Conservation (phyloP, 2,797 vertebrate species). For the Luscinia luscinia region DNA sequence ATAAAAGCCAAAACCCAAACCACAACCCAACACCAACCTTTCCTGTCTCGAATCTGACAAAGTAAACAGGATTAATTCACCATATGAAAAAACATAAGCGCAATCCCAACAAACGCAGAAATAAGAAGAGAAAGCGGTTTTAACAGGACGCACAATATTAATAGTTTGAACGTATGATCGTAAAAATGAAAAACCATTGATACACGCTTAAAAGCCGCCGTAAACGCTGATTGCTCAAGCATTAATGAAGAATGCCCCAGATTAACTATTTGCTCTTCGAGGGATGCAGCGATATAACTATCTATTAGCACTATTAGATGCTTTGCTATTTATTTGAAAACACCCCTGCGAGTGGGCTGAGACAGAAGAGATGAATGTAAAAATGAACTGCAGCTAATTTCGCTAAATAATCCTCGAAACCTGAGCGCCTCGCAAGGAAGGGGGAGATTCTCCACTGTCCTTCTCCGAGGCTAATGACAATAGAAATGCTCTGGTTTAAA, state of each 20-base stretch:
- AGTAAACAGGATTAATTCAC: slow-evolving; percentile 63
- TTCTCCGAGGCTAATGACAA: slow-evolving; percentile 41
- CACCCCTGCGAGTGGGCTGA: slow-evolving; percentile 49
- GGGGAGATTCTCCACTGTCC: slow-evolving; percentile 53
- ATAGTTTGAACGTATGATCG: slow-evolving; percentile 12
- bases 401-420: slow-evolving; percentile 33
- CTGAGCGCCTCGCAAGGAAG: slow-evolving; percentile 3
- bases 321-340: slow-evolving; percentile 64
- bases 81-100: slow-evolving; percentile 30
- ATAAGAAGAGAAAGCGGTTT: slow-evolving; percentile 22
- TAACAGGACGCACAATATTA: slow-evolving; percentile 2
- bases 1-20: neutral
- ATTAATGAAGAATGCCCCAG: slow-evolving; percentile 60
- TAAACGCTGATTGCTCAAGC: slow-evolving; percentile 51
- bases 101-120: neutral
- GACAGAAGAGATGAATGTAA: slow-evolving; percentile 30
- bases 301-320: slow-evolving; percentile 43
- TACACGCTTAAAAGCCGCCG: slow-evolving; percentile 20
- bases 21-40: slow-evolving; percentile 36
- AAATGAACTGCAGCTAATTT: slow-evolving; percentile 67
- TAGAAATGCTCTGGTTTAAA: slow-evolving; percentile 37
- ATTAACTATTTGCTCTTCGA: slow-evolving; percentile 58
- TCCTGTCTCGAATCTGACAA: slow-evolving; percentile 47
- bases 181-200: slow-evolving; percentile 38
- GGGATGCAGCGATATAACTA: slow-evolving; percentile 30